Percentiles rank a stretch among this genome's conserved stretches.
These are phyloP conservation scores for Cossypha dichroa DNA, from an alignment of 2,797 vertebrate genomes.

Conservation along the genomic window DNA sequence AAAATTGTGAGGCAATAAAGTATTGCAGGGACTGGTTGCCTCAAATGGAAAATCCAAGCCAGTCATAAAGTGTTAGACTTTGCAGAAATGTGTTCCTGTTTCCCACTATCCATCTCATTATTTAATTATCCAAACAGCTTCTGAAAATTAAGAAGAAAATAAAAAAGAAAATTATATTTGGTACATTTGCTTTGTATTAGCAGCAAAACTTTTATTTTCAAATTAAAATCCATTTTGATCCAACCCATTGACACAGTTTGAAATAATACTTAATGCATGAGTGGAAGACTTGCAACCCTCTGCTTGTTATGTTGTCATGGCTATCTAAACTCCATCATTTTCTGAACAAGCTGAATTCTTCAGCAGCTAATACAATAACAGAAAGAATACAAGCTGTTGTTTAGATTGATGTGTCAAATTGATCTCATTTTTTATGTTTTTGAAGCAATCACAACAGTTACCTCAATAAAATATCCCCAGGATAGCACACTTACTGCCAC, in stretches of 20 bases:
- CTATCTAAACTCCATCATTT: not conserved
- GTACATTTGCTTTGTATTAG: not conserved
- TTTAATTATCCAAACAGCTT: not conserved
- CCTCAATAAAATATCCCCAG: not conserved
- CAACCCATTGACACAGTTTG: not conserved
- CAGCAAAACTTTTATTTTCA: not conserved
- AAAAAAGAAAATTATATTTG: not conserved
- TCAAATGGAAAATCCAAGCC: not conserved
- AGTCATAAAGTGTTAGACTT: not conserved
- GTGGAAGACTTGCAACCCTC: not conserved
- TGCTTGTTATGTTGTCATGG: not conserved
- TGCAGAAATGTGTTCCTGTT: not conserved
- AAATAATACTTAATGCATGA: not conserved
- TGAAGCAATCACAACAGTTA: not conserved
- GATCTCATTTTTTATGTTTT: not conserved
- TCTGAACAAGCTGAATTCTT: not conserved
- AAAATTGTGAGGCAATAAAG: not conserved
- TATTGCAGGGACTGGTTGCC: not conserved
- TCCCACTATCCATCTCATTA: not conserved
- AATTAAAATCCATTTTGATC: conserved; percentile 24
- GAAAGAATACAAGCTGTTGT: not conserved
- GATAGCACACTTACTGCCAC: not conserved
- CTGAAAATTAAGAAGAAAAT: not conserved
- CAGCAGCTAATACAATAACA: not conserved
- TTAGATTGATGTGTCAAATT: not conserved